A percentile compares a stretch with the other conserved stretches of the same genome.
phyloP scores from a whole-genome alignment of 2,113 vertebrate genomes.

The Himantopus leucocephalus region DNA sequence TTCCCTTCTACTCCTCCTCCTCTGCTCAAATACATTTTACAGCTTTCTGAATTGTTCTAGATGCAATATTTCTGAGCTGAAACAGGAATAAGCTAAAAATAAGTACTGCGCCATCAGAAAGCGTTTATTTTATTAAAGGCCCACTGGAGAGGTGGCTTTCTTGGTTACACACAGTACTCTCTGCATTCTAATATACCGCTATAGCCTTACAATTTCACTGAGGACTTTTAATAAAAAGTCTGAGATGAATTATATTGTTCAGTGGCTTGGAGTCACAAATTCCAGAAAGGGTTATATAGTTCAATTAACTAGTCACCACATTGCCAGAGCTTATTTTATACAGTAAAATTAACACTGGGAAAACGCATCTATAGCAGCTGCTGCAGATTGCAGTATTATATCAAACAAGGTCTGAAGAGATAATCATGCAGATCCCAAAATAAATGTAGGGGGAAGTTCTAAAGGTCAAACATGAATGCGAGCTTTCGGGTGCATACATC shows the following conservation, averaged over 20 bases:
- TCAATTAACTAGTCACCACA: conserved; percentile 37
- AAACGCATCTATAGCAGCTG: conserved; percentile 7
- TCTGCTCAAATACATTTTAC: conserved; percentile 24
- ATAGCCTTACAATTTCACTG: not conserved
- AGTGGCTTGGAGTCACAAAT: conserved; percentile 45
- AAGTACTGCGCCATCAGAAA: conserved; percentile 39
- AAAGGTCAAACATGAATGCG: not conserved
- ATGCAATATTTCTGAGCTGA: conserved; percentile 36
- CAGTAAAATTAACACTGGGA: not conserved
- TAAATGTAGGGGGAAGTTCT: not conserved
- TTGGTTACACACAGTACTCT: not conserved
- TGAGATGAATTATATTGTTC: conserved; percentile 48
- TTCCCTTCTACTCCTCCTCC: conserved; percentile 24
- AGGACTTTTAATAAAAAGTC: conserved; percentile 46
- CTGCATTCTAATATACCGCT: conserved; percentile 39
- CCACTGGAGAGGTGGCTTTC: conserved; percentile 45
- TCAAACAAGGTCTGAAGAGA: not conserved
- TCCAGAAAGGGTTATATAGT: conserved; percentile 52
- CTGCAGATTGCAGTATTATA: not conserved
- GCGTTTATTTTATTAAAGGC: conserved; percentile 54
- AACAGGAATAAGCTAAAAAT: conserved; percentile 48
- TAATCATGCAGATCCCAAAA: not conserved
- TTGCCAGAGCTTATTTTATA: conserved; percentile 23
- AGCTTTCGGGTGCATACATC: not conserved
- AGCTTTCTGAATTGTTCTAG: conserved; percentile 44